Conservation (phyloP, 2,888 invertebrate genomes). For the Dinocampus coccinellae region DNA sequence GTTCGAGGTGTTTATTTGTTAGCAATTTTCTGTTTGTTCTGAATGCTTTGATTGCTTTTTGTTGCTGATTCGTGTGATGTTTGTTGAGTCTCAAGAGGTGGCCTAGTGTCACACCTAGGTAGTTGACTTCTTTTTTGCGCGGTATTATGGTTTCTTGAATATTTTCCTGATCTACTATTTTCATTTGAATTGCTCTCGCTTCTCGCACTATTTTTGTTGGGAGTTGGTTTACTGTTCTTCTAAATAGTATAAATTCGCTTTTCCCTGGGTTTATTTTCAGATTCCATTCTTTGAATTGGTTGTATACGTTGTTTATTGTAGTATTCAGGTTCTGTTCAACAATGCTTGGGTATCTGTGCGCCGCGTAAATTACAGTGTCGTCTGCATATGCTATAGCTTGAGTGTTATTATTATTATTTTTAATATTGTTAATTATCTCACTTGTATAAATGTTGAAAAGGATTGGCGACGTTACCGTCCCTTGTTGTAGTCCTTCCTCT, state of each 20-base stretch:
- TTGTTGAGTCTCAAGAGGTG: background rate
- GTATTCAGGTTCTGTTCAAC: background rate
- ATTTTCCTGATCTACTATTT: background rate
- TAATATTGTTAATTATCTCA: background rate
- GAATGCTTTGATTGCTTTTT: background rate
- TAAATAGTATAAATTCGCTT: background rate
- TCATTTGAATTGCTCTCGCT: background rate
- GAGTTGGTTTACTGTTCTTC: background rate
- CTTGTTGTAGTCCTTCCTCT: conserved; percentile 14
- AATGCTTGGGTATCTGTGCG: background rate
- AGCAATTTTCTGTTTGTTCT: no score
- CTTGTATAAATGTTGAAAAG: conserved; percentile 8
- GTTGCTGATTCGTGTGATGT: background rate
- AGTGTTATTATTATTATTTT: background rate
- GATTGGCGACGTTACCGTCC: background rate
- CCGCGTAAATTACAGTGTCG: background rate
- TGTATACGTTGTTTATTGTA: background rate
- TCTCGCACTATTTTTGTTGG: background rate
- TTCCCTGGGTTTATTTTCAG: background rate
- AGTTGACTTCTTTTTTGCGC: background rate
- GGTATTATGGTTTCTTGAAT: background rate
- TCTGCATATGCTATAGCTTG: conserved; percentile 5
- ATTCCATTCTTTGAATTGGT: background rate
- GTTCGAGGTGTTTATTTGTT: no score
- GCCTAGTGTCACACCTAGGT: background rate